Conservation (phyloP, 2,113 vertebrate species). For the Theristicus caerulescens region DNA sequence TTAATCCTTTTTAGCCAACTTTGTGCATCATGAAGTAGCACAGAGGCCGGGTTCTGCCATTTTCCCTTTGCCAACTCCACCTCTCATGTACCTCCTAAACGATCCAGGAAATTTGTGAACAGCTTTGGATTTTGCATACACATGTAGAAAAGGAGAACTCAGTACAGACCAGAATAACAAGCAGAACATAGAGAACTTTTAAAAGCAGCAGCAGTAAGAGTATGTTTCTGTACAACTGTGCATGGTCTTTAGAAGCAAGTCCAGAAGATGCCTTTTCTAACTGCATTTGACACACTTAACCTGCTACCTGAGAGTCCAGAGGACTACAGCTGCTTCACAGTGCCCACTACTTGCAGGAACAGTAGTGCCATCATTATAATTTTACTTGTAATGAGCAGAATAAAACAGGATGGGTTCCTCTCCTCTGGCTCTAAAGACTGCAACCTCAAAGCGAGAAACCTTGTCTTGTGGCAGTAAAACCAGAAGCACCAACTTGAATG, state of each 20-base stretch:
- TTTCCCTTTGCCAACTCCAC: neutral
- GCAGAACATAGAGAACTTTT: neutral
- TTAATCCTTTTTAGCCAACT: neutral
- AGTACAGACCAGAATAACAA: neutral
- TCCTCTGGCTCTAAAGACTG: neutral
- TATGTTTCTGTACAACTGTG: neutral
- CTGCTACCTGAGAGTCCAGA: neutral
- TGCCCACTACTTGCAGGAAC: neutral
- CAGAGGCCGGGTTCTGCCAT: neutral
- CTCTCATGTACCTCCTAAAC: neutral
- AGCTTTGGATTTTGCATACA: neutral
- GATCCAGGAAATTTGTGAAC: neutral
- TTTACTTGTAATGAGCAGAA: neutral
- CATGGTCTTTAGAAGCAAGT: neutral
- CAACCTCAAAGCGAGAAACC: neutral
- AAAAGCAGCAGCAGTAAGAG: neutral
- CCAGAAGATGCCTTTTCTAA: neutral
- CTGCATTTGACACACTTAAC: neutral
- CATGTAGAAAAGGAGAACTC: neutral
- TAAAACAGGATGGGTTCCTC: neutral
- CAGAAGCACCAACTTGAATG: neutral
- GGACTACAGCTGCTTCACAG: neutral
- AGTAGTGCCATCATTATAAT: neutral
- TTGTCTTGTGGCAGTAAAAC: neutral
- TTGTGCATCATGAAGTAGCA: neutral